Percentiles rank a stretch among this genome's conserved stretches.
phyloP scores from a whole-genome alignment of 2,113 vertebrate genomes.

The Aphelocoma coerulescens region DNA sequence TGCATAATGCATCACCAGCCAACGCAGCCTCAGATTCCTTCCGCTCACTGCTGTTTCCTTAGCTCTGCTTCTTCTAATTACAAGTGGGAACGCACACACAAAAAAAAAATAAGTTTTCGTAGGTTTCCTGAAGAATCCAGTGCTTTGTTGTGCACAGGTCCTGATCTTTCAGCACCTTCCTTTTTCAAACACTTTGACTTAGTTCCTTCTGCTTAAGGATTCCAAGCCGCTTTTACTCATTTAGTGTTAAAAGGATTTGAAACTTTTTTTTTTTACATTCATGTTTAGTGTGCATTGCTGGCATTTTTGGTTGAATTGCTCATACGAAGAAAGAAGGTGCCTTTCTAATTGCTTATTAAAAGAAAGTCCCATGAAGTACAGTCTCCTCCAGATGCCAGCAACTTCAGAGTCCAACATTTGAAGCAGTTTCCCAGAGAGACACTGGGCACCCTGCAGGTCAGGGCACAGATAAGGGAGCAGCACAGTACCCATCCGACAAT shows the following conservation, averaged over 20 bases:
- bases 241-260: conserved; percentile 18
- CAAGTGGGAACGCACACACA: neutral
- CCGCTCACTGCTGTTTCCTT: conserved; percentile 12
- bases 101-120: neutral
- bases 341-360: neutral
- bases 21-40: conserved; percentile 8
- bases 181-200: conserved; percentile 23
- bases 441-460: neutral
- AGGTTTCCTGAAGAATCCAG: neutral
- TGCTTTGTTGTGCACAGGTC: neutral
- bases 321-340: neutral
- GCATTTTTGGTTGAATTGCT: neutral
- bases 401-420: neutral
- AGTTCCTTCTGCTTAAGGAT: neutral
- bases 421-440: neutral
- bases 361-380: neutral
- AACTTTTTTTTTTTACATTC: neutral
- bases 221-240: neutral
- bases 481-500: neutral
- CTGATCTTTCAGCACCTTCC: neutral
- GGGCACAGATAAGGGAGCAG: neutral
- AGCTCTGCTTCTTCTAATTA: conserved; percentile 24
- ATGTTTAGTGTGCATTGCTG: neutral
- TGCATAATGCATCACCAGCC: conserved; percentile 56
- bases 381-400: neutral